Base-by-base conservation (phyloP, 2,888 invertebrate species). In the Nomada goodeniana region DNA sequence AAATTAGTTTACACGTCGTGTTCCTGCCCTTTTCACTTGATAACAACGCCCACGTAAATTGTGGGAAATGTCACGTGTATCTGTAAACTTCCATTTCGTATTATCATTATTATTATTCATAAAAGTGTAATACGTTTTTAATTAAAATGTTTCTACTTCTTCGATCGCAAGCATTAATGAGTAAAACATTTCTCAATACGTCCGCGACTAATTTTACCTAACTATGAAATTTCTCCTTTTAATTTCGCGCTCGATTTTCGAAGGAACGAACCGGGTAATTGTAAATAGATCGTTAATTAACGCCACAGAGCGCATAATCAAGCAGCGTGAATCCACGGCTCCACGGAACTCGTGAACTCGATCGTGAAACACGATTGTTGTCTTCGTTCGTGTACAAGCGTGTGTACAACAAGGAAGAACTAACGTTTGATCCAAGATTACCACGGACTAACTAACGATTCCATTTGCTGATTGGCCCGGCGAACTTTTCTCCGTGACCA, bases 401-500 rank as follows among this genome's bases (percentile, higher is more conserved):
- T 80, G 70, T 88, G 88, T 88, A 88, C 71, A 80, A 87, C 88
- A 82, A 88, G 85, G 78, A 82, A 83, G 82, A 83, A 83, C 83
- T 47, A 87, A 81, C 87, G 78, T 85, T 70, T 83, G 85, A 88
- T 87, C 73, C 69, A 64, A 50, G 88, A 88, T 88, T 84, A 77
- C 82, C 47, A 65, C 60, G 64, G 61, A 44, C 84, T 86, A 88
- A 88, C 86, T 86, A 88, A 88, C 88, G 88, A 88, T 88, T 88
- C 88, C 88, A 84, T 88, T 88, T 85, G 82, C 88, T 80, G 88
- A 88, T 88, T 85, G 85, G 76, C 72, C 80, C 42, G 52, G 63
- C 57, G 29, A 72, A 79, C 76, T 71, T 71, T 71, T 71, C 60
- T 60, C 7, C 47, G 11, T 20, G 23, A 15, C 29, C 20, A 15